Percentiles rank a stretch among this genome's conserved stretches.
Evolutionary conservation across 2,113 vertebrate species (phyloP).

Genomic region (Smithornis capensis): DNA sequence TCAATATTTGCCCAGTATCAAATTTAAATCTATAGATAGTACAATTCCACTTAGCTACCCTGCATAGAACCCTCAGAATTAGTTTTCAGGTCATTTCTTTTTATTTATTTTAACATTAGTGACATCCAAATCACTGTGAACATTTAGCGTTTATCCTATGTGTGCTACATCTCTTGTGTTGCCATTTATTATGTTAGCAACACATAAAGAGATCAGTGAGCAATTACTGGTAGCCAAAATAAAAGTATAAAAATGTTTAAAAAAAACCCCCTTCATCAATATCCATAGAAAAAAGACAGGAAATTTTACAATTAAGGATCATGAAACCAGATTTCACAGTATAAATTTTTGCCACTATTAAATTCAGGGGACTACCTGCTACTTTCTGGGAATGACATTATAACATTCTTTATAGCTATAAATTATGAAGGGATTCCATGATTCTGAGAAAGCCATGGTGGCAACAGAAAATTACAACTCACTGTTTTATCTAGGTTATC

Average conservation of each 20-base stretch:
- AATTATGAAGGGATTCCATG: neutral
- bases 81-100: neutral
- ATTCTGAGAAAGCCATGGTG: neutral
- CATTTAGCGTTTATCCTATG: neutral
- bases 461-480: neutral
- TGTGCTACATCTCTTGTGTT: neutral
- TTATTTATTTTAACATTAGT: neutral
- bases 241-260: neutral
- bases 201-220: neutral
- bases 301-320: neutral
- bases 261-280: neutral
- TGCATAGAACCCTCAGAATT: neutral
- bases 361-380: neutral
- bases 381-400: neutral
- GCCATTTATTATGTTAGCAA: neutral
- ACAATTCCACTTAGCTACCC: neutral
- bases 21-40: neutral
- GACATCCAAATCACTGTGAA: neutral
- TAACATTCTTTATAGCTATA: neutral
- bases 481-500: neutral
- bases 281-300: neutral
- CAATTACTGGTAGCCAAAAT: neutral
- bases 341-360: neutral
- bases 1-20: neutral
- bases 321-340: neutral